Percentiles rank a stretch among this genome's conserved stretches.
Conservation (phyloP, 2,113 vertebrate species). For the Caranx ignobilis region DNA sequence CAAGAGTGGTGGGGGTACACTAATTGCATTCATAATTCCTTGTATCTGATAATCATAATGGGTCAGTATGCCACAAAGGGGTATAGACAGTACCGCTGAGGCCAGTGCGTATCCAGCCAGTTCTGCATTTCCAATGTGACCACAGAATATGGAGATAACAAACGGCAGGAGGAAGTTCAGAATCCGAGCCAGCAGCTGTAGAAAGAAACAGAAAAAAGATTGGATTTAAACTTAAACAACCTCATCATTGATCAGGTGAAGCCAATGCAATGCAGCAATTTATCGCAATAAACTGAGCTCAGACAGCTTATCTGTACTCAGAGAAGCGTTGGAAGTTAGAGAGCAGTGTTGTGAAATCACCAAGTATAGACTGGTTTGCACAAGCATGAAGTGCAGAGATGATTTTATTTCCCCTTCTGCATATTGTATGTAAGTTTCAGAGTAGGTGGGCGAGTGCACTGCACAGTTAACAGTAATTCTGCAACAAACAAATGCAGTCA, state of each 20-base stretch:
- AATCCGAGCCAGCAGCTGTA: slow-evolving; percentile 89
- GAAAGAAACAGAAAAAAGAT: slow-evolving; percentile 33
- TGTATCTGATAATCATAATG: not conserved
- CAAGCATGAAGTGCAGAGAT: not conserved
- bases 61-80: not conserved
- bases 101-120: slow-evolving; percentile 92
- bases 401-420: not conserved
- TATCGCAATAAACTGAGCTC: not conserved
- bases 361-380: not conserved
- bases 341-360: slow-evolving; percentile 22
- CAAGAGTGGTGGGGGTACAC: not conserved
- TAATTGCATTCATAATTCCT: not conserved
- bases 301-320: not conserved
- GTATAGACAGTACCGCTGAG: slow-evolving; percentile 84
- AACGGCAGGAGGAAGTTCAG: slow-evolving; percentile 89
- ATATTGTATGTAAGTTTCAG: slow-evolving; percentile 1
- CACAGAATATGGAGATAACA: slow-evolving; percentile 93
- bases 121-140: slow-evolving; percentile 92
- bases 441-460: not conserved
- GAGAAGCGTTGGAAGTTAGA: slow-evolving; percentile 1
- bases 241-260: slow-evolving; percentile 3
- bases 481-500: not conserved
- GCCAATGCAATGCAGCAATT: not conserved
- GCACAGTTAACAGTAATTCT: not conserved
- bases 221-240: not conserved